Base-by-base conservation (phyloP, 2,888 invertebrate species). In the Notocelia uddmanniana region DNA sequence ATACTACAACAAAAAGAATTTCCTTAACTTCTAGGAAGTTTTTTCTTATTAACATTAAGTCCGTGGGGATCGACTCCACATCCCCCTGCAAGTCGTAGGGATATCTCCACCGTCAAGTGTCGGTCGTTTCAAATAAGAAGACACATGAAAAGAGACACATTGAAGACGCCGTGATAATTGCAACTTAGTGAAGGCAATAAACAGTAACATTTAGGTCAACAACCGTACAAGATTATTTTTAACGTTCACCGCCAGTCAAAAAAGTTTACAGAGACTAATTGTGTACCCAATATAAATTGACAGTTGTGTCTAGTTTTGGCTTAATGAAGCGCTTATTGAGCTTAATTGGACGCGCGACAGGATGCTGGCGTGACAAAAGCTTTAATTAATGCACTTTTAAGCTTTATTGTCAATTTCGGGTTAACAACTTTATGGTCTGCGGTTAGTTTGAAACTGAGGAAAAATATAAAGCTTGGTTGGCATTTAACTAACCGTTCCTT, bases 331-430 rank as follows among this genome's bases (percentile, higher is more conserved):
- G 69, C 70, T 79, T 81, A 87, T 85, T 82, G 81, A 79, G 70
- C 77, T 80, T 81, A 79, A 86, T 86, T 80, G 79, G 74, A 63
- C 78, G 74, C 74, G 76, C 76, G 77, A 76, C 83, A 83, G 84
- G 85, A 88, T 89, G 88, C 84, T 79, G 85, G 88, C 87, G 85
- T 74, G 81, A 80, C 83, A 73, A 85, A 89, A 85, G 82, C 83
- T 81, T 81, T 81, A 83, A 68, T 75, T 54, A 71, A 64, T 55
- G 62, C 60, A 58, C 57, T 73, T 84, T 81, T 73, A 78, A 80
- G 79, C 74, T 78, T 71, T 54, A 55, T 67, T 66, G 64, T 66
- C 58, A 52, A 31, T 58, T 50, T 18, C 21, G 23, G 66, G 66
- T 45, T 60, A 54, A 67, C 66, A 60, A 66, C 59, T 71, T 67